These are phyloP conservation scores for Lacanobia oleracea DNA, from an alignment of 2,888 invertebrate genomes.

Conservation along the genomic window DNA sequence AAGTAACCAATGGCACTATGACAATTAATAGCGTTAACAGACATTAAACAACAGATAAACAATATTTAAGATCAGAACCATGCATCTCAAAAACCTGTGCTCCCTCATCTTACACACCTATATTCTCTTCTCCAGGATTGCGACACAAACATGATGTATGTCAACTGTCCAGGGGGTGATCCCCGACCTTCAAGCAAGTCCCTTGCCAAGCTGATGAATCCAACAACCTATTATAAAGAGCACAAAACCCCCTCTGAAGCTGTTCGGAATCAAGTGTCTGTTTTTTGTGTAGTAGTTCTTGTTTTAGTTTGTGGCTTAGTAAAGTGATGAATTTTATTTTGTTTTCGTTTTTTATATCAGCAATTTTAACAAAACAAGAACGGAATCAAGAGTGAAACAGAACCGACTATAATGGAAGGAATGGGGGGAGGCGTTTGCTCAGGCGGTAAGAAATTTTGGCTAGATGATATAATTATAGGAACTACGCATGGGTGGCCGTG, in stretches of 20 bases:
- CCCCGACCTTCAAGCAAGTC: conserved; percentile 75
- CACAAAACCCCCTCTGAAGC: neutral
- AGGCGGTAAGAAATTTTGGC: too few relatives aligned
- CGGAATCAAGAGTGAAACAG: too few relatives aligned
- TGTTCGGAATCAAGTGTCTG: neutral
- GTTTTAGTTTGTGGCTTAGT: conserved; percentile 30
- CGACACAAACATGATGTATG: conserved; percentile 80
- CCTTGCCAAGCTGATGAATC: conserved; percentile 73
- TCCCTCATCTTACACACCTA: neutral
- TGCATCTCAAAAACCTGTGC: neutral
- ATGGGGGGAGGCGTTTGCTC: too few relatives aligned
- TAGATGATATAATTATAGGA: too few relatives aligned
- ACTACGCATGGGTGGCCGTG: too few relatives aligned
- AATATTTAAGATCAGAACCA: neutral
- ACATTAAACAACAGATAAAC: too few relatives aligned
- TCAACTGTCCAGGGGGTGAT: conserved; percentile 82
- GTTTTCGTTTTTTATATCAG: neutral
- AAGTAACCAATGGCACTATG: too few relatives aligned
- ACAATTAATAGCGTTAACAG: too few relatives aligned
- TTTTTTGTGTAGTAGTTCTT: neutral
- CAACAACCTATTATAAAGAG: conserved; percentile 31
- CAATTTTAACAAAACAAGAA: too few relatives aligned
- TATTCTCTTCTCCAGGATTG: conserved; percentile 77
- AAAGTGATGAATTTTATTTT: neutral
- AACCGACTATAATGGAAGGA: too few relatives aligned